Evolutionary conservation across 2,888 invertebrate genomes (phyloP).

Genomic region (Drosophila greeni): DNA sequence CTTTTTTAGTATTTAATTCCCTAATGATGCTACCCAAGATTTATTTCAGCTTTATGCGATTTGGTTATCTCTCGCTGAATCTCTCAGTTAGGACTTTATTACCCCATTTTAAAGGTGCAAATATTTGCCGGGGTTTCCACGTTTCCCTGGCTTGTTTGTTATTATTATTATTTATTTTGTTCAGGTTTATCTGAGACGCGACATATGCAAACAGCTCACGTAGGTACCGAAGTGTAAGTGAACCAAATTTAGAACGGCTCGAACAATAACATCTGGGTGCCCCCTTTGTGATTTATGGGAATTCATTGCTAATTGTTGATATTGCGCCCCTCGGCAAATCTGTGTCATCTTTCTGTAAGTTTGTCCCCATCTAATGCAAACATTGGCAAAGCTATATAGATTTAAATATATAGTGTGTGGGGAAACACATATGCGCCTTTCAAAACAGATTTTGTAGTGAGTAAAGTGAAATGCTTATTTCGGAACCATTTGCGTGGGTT

Average conservation of each 20-base stretch:
- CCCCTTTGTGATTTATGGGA: constrained; percentile 48
- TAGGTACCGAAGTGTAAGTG: constrained; percentile 25
- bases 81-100: neutral
- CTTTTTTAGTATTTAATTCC: neutral
- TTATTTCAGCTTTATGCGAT: neutral
- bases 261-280: constrained; percentile 30
- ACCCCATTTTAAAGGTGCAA: constrained; percentile 1
- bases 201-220: constrained; percentile 44
- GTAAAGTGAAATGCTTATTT: constrained; percentile 44
- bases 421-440: constrained; percentile 25
- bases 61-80: neutral
- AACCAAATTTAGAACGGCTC: constrained; percentile 39
- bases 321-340: constrained; percentile 32
- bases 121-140: constrained; percentile 21
- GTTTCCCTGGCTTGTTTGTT: constrained; percentile 13
- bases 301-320: constrained; percentile 54
- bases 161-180: constrained; percentile 25
- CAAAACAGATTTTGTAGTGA: constrained; percentile 17
- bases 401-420: constrained; percentile 10
- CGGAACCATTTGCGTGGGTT: constrained; percentile 34
- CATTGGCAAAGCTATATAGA: constrained; percentile 22
- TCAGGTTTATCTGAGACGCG: constrained; percentile 33
- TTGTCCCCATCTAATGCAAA: constrained; percentile 21
- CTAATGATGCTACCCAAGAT: neutral
- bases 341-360: constrained; percentile 44